Evolutionary conservation across 2,113 vertebrate species (phyloP).

Genomic region (Ornithorhynchus anatinus): DNA sequence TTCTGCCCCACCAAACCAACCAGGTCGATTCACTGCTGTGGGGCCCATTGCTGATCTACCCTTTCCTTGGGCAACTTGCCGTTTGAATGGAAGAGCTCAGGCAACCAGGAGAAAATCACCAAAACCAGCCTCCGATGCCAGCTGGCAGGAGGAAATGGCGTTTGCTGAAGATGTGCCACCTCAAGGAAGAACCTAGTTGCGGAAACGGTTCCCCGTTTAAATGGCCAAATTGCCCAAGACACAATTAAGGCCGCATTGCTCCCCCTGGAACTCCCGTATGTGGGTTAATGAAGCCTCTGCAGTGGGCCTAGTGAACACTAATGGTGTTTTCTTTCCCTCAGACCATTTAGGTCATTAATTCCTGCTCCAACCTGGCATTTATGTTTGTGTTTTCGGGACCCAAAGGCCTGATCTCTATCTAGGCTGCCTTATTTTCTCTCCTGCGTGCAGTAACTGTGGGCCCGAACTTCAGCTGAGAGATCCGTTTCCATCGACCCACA

Average conservation of each 20-base stretch:
- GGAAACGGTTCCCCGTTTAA: constrained; percentile 47
- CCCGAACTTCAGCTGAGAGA: background rate
- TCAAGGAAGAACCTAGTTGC: constrained; percentile 22
- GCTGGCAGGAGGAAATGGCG: background rate
- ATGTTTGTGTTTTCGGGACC: background rate
- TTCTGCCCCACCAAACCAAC: too few species aligned
- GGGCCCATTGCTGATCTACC: too few species aligned
- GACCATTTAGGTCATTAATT: constrained; percentile 37
- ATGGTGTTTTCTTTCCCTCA: constrained; percentile 25
- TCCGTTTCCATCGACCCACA: background rate
- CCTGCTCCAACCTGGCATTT: constrained; percentile 26
- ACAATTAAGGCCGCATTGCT: constrained; percentile 43
- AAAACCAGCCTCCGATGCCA: too few species aligned
- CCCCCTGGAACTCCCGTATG: constrained; percentile 31
- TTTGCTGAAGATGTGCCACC: constrained; percentile 12
- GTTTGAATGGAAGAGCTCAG: too few species aligned
- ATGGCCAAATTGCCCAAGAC: constrained; percentile 50
- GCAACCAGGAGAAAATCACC: too few species aligned
- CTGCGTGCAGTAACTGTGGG: background rate
- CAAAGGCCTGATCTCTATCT: constrained; percentile 29
- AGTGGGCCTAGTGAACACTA: constrained; percentile 2
- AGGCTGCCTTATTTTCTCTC: constrained; percentile 18
- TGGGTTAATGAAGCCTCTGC: constrained; percentile 45
- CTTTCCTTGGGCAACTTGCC: too few species aligned
- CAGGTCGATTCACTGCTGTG: too few species aligned